Evolutionary conservation across 1,140 invertebrate species (phyloP).

Genomic region (Tachypleus tridentatus): DNA sequence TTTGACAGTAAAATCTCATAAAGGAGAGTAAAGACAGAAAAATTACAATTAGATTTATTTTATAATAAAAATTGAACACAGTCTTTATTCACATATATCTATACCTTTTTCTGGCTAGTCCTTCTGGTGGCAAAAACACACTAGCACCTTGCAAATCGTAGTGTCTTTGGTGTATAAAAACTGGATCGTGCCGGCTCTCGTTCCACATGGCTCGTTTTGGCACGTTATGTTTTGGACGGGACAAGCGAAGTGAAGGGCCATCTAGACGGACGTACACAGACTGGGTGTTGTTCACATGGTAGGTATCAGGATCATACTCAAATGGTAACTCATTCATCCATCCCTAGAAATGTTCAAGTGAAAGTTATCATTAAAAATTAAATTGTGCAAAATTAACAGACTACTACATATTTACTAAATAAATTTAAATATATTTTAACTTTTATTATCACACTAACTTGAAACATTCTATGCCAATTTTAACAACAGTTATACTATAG

Average conservation of each 20-base stretch:
- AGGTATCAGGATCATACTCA: constrained; percentile 61
- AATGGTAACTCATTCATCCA: constrained; percentile 74
- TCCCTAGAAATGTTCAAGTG: constrained; percentile 45
- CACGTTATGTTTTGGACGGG: constrained; percentile 56
- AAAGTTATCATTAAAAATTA: background rate
- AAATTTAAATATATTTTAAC: background rate
- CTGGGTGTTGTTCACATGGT: constrained; percentile 53
- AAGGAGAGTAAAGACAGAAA: too few relatives aligned
- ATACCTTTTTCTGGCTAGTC: constrained; percentile 56
- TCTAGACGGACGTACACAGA: constrained; percentile 74
- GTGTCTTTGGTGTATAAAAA: constrained; percentile 58
- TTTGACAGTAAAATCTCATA: too few relatives aligned
- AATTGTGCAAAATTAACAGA: background rate
- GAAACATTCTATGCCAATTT: too few relatives aligned
- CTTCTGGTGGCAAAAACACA: constrained; percentile 54
- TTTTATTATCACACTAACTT: too few relatives aligned
- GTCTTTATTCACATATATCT: background rate
- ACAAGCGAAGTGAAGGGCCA: constrained; percentile 56
- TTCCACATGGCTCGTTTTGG: constrained; percentile 75
- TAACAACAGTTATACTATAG: too few relatives aligned
- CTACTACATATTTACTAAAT: background rate
- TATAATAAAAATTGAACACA: too few relatives aligned
- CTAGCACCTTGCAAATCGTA: constrained; percentile 57
- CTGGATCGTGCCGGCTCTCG: constrained; percentile 52
- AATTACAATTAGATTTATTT: too few relatives aligned